Percentiles rank a stretch among this genome's conserved stretches.
Evolutionary conservation across 1,140 invertebrate genomes (phyloP).

Genomic region (Ceratosolen solmsi): DNA sequence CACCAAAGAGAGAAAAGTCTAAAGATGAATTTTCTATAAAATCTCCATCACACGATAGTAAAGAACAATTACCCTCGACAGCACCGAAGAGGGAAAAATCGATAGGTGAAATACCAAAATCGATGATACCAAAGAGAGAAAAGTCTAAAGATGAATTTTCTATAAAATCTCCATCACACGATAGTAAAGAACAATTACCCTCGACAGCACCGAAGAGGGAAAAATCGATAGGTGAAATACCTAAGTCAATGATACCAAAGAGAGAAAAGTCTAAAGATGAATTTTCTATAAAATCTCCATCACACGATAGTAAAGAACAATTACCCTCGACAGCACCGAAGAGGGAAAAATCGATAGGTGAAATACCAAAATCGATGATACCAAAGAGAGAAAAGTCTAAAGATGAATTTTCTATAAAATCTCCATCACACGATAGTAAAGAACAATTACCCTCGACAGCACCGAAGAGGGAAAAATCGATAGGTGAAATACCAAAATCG

Average conservation of each 20-base stretch:
- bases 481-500: conserved; percentile 32
- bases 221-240: conserved; percentile 41
- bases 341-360: conserved; percentile 25
- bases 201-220: conserved; percentile 2
- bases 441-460: background rate
- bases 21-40: too few relatives aligned
- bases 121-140: conserved; percentile 29
- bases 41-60: too few relatives aligned
- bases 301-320: too few relatives aligned
- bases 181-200: background rate
- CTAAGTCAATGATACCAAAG: conserved; percentile 42
- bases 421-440: background rate
- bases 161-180: background rate
- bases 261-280: conserved; percentile 46
- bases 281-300: background rate
- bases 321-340: background rate
- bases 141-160: conserved; percentile 48
- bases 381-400: conserved; percentile 37
- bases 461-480: conserved; percentile 30
- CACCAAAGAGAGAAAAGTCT: too few relatives aligned
- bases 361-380: conserved; percentile 38
- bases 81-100: conserved; percentile 28
- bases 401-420: conserved; percentile 5
- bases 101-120: conserved; percentile 37
- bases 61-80: too few relatives aligned